Evolutionary conservation across 2,113 vertebrate species (phyloP).

Genomic region (Oncorhynchus clarkii): DNA sequence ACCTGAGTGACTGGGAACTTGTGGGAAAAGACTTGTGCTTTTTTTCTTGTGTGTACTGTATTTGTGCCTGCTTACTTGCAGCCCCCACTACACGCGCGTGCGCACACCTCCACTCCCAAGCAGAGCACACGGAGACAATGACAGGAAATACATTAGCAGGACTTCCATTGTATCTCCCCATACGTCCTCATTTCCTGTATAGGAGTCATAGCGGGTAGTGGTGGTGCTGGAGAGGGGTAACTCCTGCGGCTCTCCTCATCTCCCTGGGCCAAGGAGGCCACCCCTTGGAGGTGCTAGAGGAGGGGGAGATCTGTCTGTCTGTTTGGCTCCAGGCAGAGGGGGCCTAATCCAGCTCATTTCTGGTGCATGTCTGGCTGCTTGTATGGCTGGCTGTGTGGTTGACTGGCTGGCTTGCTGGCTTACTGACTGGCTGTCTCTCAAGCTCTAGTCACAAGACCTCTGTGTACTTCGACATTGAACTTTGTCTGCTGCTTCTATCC

Average conservation of each 20-base stretch:
- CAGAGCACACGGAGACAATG: conserved; percentile 55
- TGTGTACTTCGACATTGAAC: not conserved
- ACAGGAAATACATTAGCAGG: conserved; percentile 65
- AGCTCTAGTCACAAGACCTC: not conserved
- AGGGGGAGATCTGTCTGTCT: conserved; percentile 30
- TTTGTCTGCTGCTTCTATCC: conserved; percentile 21
- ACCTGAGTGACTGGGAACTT: not conserved
- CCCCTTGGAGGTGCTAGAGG: conserved; percentile 3
- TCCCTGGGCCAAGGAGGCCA: conserved; percentile 2
- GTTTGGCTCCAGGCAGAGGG: conserved; percentile 45
- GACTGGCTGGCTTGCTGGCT: conserved; percentile 16
- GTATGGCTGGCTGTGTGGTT: no score
- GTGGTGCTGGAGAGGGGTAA: not conserved
- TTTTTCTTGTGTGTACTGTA: not conserved
- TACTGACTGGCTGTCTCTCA: not conserved
- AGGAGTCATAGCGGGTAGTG: conserved; percentile 15
- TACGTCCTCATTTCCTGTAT: conserved; percentile 56
- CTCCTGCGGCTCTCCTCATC: no score
- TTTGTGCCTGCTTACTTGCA: conserved; percentile 9
- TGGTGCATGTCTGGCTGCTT: conserved; percentile 45
- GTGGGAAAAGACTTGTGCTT: not conserved
- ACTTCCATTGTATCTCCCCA: conserved; percentile 61
- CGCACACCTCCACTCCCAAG: conserved; percentile 5
- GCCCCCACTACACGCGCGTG: not conserved
- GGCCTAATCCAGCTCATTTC: conserved; percentile 65